Evolutionary conservation across 2,113 vertebrate species (phyloP), one percentile per base, ranked within the genome.

Genomic region (Zingel zingel): DNA sequence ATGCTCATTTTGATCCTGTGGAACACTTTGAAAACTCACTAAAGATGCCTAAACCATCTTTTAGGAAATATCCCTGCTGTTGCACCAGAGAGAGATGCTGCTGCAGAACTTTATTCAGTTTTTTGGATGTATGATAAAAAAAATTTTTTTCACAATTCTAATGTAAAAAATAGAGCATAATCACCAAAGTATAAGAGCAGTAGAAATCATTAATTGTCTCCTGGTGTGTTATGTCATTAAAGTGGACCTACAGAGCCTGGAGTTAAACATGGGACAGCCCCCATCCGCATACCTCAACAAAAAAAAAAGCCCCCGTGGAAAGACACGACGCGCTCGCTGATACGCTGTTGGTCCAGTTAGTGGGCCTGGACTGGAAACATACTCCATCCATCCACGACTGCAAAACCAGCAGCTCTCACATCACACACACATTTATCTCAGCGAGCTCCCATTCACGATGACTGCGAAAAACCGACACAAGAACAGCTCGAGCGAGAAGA

Each of bases 321-420:
- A 83, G 94, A 86, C 94, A 95, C 94, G 93, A 84, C 91, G 88
- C 93, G 91, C 86, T 91, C 90, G 12, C 90, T 94, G 93, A 95
- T 95, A 95, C 93, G 94, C 90, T 91, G 88, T 77, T 51, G 74
- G 66, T 70, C 54, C 75, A 1, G 62, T 50, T 4, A 18, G 86
- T 67, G 90, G 89, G 82, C 33, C 80, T 74, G 85, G 50, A 81
- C 85, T 74, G 78, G 53, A 59, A 77, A 57, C 48, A 15, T 14
- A 61, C 64, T 82, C 83, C 86, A 89, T 91, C 90, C 88, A 91
- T 91, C 90, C 88, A 91, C 90, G 84, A 90, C 83, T 68, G 71
- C 92, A 91, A 75, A 83, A 72, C n/a, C 69, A 85, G 65, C 54
- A 76, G 33, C 70, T 5, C 67, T 21, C 66, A 30, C 36, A 1